phyloP scores from a whole-genome alignment of 2,888 invertebrate genomes.

The Caenorhabditis drosophilae region DNA sequence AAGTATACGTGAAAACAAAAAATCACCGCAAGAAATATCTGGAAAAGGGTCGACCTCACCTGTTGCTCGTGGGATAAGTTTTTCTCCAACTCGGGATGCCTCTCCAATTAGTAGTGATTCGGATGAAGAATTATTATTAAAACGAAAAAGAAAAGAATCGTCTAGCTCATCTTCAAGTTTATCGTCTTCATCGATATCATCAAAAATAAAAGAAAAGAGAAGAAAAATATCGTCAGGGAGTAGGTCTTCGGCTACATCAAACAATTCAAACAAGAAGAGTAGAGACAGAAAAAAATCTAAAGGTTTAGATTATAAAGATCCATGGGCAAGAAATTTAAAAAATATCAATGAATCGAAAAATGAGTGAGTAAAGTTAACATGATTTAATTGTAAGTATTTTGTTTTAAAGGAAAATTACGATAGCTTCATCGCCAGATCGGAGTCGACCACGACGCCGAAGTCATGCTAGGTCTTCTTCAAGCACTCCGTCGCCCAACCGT shows the following conservation, averaged over 20 bases:
- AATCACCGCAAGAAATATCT: too few relatives aligned
- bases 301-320: neutral
- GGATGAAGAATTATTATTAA: constrained; percentile 27
- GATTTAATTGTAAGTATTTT: too few relatives aligned
- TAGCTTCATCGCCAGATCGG: neutral
- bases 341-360: neutral
- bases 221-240: neutral
- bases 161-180: neutral
- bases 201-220: neutral
- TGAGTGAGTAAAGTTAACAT: neutral
- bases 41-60: neutral
- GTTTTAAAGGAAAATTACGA: neutral
- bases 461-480: neutral
- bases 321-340: neutral
- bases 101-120: constrained; percentile 40
- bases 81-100: constrained; percentile 12
- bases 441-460: too few relatives aligned
- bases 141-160: neutral
- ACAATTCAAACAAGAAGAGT: neutral
- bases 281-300: neutral
- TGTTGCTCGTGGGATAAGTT: constrained; percentile 10
- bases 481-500: constrained; percentile 4
- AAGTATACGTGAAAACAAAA: too few relatives aligned
- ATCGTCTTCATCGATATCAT: constrained; percentile 2
- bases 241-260: neutral